A percentile compares a stretch with the other conserved stretches of the same genome.
These are phyloP conservation scores for Eucidaris tribuloides DNA, from an alignment of 35 echinoderm and acorn worm species.

Conservation along the genomic window DNA sequence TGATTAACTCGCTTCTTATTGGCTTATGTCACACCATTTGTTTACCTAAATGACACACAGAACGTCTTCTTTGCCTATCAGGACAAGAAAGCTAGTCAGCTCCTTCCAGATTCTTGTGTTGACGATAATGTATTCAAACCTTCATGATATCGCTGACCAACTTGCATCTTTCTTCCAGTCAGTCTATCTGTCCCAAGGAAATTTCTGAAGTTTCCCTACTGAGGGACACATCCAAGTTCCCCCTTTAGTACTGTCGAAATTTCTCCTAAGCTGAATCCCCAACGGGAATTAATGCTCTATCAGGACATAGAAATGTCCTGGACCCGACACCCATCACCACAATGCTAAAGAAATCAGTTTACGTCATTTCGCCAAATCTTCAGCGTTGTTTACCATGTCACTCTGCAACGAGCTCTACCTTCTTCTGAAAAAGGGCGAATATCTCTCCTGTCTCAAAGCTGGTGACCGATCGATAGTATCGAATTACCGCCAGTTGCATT, in stretches of 20 bases:
- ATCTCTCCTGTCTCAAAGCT: conserved; percentile 10
- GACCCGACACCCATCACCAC: neutral
- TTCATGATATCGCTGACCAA: neutral
- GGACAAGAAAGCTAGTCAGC: too few relatives aligned
- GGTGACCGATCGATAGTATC: conserved; percentile 17
- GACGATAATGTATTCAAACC: neutral
- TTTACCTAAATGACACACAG: too few relatives aligned
- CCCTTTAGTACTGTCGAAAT: neutral
- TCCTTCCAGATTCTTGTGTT: neutral
- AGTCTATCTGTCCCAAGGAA: neutral
- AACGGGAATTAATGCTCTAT: neutral
- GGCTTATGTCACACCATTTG: too few relatives aligned
- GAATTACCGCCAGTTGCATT: conserved; percentile 29
- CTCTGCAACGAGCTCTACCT: neutral
- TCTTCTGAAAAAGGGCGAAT: neutral
- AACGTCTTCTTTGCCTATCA: too few relatives aligned
- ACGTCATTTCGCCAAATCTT: neutral
- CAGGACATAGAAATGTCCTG: neutral
- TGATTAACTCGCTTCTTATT: too few relatives aligned
- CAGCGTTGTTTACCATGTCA: neutral
- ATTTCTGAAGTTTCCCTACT: neutral
- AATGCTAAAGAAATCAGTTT: neutral
- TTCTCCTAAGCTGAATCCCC: neutral
- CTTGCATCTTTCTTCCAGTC: neutral
- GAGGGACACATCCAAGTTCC: neutral